Evolutionary conservation across 1,140 invertebrate genomes (phyloP).

Genomic region (Anthonomus grandis): DNA sequence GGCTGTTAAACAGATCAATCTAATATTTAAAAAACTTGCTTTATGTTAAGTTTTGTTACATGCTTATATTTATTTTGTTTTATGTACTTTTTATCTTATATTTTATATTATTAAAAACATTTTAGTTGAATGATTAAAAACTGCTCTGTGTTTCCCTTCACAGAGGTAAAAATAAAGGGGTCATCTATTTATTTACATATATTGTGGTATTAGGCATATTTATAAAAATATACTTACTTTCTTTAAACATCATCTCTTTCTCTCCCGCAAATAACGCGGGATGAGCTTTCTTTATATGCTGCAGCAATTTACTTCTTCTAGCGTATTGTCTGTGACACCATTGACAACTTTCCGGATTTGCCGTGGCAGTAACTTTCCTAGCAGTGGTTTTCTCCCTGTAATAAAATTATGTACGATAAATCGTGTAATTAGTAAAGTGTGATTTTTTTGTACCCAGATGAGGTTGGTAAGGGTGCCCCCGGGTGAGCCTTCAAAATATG

Average conservation of each 20-base stretch:
- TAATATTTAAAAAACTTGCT: no score
- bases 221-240: slow-evolving; percentile 14
- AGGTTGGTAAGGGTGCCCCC: slow-evolving; percentile 64
- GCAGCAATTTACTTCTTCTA: slow-evolving; percentile 74
- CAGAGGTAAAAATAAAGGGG: no score
- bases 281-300: slow-evolving; percentile 79
- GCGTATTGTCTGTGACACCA: slow-evolving; percentile 86
- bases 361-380: slow-evolving; percentile 66
- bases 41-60: no score
- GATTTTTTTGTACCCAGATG: background rate
- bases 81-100: no score
- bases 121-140: no score
- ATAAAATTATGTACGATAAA: background rate
- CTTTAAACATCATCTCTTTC: slow-evolving; percentile 8
- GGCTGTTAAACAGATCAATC: no score
- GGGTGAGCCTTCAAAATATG: slow-evolving; percentile 87
- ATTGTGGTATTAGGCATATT: no score
- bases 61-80: no score
- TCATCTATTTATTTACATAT: no score
- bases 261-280: slow-evolving; percentile 20
- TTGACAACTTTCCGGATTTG: slow-evolving; percentile 69
- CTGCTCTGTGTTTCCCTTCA: no score
- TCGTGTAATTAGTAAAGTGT: background rate
- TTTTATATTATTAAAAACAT: no score
- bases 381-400: slow-evolving; percentile 34